Percentiles rank a stretch among this genome's conserved stretches.
phyloP scores from a whole-genome alignment of 2,888 invertebrate genomes.

The Epiblema foenella region DNA sequence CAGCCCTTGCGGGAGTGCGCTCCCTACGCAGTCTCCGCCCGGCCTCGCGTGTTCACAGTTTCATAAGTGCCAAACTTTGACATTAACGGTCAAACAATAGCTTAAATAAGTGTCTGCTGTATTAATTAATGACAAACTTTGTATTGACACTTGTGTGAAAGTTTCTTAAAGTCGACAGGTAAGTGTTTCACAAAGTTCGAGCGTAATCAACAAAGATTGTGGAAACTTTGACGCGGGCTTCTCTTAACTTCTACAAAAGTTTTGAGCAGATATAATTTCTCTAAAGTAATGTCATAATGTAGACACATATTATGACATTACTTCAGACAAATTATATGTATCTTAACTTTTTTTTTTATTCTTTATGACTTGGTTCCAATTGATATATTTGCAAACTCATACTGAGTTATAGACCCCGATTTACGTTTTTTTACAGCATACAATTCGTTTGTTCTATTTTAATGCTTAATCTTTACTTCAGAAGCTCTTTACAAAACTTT shows the following conservation, averaged over 20 bases:
- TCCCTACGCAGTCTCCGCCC: slow-evolving; percentile 50
- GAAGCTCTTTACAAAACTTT: neutral
- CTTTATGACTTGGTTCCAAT: too few species aligned
- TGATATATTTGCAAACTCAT: neutral
- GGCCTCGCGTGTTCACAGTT: slow-evolving; percentile 36
- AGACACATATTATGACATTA: too few species aligned
- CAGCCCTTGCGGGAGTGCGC: slow-evolving; percentile 60
- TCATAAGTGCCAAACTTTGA: slow-evolving; percentile 35
- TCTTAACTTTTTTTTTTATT: too few species aligned
- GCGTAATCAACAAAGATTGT: slow-evolving; percentile 38
- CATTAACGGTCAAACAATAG: slow-evolving; percentile 14
- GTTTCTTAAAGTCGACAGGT: slow-evolving; percentile 45
- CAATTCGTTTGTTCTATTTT: neutral
- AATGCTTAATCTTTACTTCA: neutral
- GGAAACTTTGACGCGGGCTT: slow-evolving; percentile 15
- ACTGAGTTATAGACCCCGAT: neutral
- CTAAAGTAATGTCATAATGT: slow-evolving; percentile 12
- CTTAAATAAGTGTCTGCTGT: slow-evolving; percentile 36
- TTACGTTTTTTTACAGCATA: neutral
- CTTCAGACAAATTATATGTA: too few species aligned
- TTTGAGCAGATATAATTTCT: slow-evolving; percentile 24
- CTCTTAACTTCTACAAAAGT: slow-evolving; percentile 31
- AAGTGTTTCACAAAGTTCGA: slow-evolving; percentile 45
- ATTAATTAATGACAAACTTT: slow-evolving; percentile 37
- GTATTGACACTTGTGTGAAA: slow-evolving; percentile 42